Base-by-base conservation (phyloP, 64 coral and sea anemone species). In the Dendronephthya gigantea region DNA sequence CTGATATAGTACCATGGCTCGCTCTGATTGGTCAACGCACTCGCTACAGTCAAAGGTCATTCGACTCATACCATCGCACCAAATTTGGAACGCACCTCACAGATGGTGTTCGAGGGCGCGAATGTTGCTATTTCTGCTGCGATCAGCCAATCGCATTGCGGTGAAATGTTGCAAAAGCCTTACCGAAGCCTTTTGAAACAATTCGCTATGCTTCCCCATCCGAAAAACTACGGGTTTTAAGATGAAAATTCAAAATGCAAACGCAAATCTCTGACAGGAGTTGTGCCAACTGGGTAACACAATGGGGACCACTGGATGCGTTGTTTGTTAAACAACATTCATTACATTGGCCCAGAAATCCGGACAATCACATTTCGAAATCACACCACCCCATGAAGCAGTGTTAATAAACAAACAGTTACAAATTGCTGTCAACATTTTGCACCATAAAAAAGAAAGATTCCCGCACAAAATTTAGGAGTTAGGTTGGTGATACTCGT, bases 41-140 rank as follows among this genome's bases (percentile, higher is more conserved):
- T 4, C 72, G 14, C 72, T 39, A 19, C 36, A 14, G 72, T 79
- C 17, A 79, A 79, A 79, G 72, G 72, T 79, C 16, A 79, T 3
- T 4, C 2, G 2, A 9, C 9, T 39, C 72, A 79, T 79, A 35
- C 36, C 72, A 5, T 34, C 3, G 37, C 36, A 79, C 72, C 72
- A 79, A 79, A 79, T 79, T 79, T 79, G 72, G 72, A 16, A 1
- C 7, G 9, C 29, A 33, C 9, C 8, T 28, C 72, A 12, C 72
- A 14, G 72, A 29, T 36, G 32, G 36, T 39, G 15, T 39, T 34
- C 36, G 9, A 79, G 5, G 2, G n/a, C 19, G 72, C 29, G 29
- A 79, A 79, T 79, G 72, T 79, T 39, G 72, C 72, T 36, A 79
- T 36, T 79, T 79, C 30, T 39, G 72, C 32, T 15, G 72, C 27